Conservation (phyloP, 2,113 vertebrate species). For the Cricetomys ansorgei region DNA sequence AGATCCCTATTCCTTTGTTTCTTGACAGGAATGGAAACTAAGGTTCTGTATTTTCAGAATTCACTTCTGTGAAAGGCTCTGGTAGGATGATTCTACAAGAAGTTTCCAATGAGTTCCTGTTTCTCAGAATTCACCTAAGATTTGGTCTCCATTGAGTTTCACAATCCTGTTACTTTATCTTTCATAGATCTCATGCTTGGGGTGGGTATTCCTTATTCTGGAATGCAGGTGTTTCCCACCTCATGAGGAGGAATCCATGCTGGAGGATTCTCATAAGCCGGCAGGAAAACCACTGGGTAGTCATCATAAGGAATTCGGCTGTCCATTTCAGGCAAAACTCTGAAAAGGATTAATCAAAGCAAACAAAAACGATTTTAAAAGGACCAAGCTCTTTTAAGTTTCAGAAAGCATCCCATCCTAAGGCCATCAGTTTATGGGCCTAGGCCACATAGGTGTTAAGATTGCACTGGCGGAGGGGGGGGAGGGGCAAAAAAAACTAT, state of each 20-base stretch:
- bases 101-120: not conserved
- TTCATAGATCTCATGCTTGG: not conserved
- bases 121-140: constrained; percentile 54
- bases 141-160: constrained; percentile 18
- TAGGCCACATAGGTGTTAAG: constrained; percentile 10
- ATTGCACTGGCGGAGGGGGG: not conserved
- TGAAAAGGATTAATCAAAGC: constrained; percentile 49
- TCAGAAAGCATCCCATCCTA: not conserved
- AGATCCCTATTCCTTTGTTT: not conserved
- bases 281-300: constrained; percentile 96
- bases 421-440: not conserved
- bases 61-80: constrained; percentile 22
- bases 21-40: constrained; percentile 55
- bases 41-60: constrained; percentile 55
- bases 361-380: constrained; percentile 35
- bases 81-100: not conserved
- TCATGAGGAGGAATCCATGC: constrained; percentile 96
- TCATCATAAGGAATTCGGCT: constrained; percentile 94
- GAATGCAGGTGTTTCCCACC: constrained; percentile 81
- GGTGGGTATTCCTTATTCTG: not conserved
- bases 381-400: constrained; percentile 1
- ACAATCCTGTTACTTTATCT: not conserved
- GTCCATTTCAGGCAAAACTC: constrained; percentile 87
- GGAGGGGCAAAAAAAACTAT: not conserved
- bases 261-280: constrained; percentile 96